A percentile compares a stretch with the other conserved stretches of the same genome.
These are phyloP conservation scores for Leptobrachium ailaonicum DNA, from an alignment of 2,113 vertebrate species.

Conservation along the genomic window DNA sequence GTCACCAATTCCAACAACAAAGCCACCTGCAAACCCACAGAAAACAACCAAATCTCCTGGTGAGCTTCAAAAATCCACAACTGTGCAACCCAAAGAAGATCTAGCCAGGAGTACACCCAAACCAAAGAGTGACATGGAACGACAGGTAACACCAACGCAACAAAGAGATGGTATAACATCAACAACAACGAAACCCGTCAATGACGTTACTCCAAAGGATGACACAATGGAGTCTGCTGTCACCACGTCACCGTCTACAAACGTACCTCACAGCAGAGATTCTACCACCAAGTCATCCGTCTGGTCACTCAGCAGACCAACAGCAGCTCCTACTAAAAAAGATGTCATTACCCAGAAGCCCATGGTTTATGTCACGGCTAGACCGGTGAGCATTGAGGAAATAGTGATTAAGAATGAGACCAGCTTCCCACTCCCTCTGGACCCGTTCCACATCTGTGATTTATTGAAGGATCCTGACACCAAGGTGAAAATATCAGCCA, in stretches of 20 bases:
- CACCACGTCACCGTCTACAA: not conserved
- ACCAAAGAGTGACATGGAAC: not conserved
- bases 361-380: not conserved
- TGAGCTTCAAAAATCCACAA: not conserved
- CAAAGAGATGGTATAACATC: not conserved
- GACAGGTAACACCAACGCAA: not conserved
- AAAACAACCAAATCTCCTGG: not conserved
- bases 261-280: not conserved
- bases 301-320: not conserved
- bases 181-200: not conserved
- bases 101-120: constrained; percentile 3
- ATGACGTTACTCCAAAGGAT: not conserved
- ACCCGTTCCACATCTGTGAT: constrained; percentile 21
- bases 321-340: not conserved
- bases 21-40: not conserved
- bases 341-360: not conserved
- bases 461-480: constrained; percentile 29
- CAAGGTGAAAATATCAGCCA: constrained; percentile 15
- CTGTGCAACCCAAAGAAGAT: not conserved
- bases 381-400: not conserved
- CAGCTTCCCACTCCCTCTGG: not conserved
- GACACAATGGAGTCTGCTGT: not conserved
- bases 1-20: not conserved
- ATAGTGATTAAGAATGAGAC: constrained; percentile 19
- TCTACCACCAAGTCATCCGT: not conserved